Evolutionary conservation across 2,888 invertebrate genomes (phyloP), one percentile per base, ranked within the genome.

Genomic region (Hydropsyche betteni): DNA sequence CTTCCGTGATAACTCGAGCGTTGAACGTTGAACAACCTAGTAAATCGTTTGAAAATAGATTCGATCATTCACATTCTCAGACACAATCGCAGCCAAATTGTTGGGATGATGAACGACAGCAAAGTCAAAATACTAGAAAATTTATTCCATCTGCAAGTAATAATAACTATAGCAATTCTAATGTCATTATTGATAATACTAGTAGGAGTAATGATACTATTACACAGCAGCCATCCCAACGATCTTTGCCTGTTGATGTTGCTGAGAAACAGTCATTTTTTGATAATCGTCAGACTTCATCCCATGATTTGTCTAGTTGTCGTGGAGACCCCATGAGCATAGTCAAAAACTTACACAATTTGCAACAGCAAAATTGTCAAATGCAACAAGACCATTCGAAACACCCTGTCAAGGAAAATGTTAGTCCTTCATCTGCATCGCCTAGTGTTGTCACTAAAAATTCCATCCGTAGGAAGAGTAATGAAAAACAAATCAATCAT

Each of bases 1-100:
- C 94, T 71, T 94, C 94, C 80, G 94, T 95, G 78, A 95, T 95
- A 81, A 93, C 93, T 55, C 88, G 93, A 81, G 91, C 93, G 80
- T 83, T 92, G 81, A 91, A 90, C 79, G 86, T 89, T 74, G 89
- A 90, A 80, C 91, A 91, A 83, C 88, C 82, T 79, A 78, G 51
- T 68, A 88, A 88, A 84, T 82, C 83, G 44, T 88, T 85, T 81
- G 89, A 90, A 80, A 86, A 83, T 81, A 84, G 89, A 80, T 90
- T 87, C 83, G 90, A 89, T 77, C 84, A 88, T 79, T 55, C 78
- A 34, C 77, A 76, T 38, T 64, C 64, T 34, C 79, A 82, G 78
- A 87, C 84, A 33, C 87, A 87, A 80, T 83, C 88, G 80, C 80
- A 81, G 14, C 85, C 87, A 81, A 87, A 84, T 82, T 90, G 90